Conservation (phyloP, 1,140 invertebrate genomes). For the Vanessa atalanta region DNA sequence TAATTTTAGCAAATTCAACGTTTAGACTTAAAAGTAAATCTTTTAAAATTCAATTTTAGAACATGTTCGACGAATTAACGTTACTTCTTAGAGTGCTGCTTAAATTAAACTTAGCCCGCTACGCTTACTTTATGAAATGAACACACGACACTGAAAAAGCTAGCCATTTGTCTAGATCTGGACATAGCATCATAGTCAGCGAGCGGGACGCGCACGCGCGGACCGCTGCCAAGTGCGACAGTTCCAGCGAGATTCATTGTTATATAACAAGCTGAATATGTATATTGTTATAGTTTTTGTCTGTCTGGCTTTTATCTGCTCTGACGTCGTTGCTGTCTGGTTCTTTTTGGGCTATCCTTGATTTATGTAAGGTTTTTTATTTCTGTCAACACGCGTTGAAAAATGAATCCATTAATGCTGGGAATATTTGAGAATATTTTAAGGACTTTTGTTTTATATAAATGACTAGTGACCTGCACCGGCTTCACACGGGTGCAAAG, state of each 20-base stretch:
- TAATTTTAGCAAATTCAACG: too few relatives aligned
- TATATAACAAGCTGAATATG: slow-evolving; percentile 7
- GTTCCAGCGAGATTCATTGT: slow-evolving; percentile 17
- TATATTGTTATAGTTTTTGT: slow-evolving; percentile 19
- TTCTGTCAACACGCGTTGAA: neutral
- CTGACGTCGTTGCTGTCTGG: neutral
- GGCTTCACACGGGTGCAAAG: too few relatives aligned
- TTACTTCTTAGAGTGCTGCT: neutral
- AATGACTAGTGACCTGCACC: too few relatives aligned
- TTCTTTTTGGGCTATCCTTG: neutral
- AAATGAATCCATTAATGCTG: too few relatives aligned
- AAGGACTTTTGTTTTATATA: too few relatives aligned
- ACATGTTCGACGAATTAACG: too few relatives aligned
- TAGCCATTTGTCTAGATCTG: slow-evolving; percentile 3
- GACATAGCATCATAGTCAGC: slow-evolving; percentile 9
- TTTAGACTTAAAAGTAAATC: too few relatives aligned
- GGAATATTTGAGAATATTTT: too few relatives aligned
- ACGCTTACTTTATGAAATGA: neutral
- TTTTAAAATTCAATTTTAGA: neutral
- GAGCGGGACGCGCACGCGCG: slow-evolving; percentile 24
- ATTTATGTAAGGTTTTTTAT: neutral
- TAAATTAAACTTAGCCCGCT: neutral
- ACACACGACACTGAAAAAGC: neutral
- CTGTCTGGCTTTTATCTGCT: slow-evolving; percentile 20
- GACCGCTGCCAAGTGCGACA: slow-evolving; percentile 14